phyloP scores from a whole-genome alignment of 2,797 vertebrate species.

The Luscinia luscinia region DNA sequence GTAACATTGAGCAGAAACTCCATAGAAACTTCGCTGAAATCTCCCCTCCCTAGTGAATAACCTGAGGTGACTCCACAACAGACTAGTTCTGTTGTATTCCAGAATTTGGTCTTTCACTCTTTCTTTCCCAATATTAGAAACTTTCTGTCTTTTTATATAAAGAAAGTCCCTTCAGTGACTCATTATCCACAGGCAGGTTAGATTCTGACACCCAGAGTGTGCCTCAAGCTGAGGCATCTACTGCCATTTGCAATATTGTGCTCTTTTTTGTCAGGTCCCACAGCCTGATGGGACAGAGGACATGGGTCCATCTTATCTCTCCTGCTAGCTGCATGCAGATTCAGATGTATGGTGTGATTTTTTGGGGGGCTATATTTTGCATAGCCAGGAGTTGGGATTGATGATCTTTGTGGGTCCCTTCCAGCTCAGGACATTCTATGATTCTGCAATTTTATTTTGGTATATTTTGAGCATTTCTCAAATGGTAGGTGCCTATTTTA shows the following conservation, averaged over 20 bases:
- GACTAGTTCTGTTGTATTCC: background rate
- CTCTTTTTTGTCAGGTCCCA: background rate
- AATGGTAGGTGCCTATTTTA: background rate
- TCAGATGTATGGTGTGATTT: background rate
- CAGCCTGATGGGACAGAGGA: background rate
- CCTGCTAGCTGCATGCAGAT: background rate
- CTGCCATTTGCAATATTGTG: background rate
- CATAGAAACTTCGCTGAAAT: background rate
- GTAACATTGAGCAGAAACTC: background rate
- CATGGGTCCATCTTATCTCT: background rate
- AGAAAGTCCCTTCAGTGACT: background rate
- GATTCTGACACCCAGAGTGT: background rate
- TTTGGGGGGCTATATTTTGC: background rate
- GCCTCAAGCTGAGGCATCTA: background rate
- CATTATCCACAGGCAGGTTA: background rate
- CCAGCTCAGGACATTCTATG: background rate
- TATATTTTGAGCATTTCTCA: background rate
- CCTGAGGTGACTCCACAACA: background rate
- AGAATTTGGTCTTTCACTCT: background rate
- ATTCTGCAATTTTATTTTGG: background rate
- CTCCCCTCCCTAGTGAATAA: background rate
- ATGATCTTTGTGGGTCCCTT: background rate
- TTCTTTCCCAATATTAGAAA: background rate
- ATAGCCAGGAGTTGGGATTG: rapidly evolving
- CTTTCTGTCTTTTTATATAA: background rate